Evolutionary conservation across 2,797 vertebrate genomes (phyloP).

Genomic region (Podarcis lilfordi): DNA sequence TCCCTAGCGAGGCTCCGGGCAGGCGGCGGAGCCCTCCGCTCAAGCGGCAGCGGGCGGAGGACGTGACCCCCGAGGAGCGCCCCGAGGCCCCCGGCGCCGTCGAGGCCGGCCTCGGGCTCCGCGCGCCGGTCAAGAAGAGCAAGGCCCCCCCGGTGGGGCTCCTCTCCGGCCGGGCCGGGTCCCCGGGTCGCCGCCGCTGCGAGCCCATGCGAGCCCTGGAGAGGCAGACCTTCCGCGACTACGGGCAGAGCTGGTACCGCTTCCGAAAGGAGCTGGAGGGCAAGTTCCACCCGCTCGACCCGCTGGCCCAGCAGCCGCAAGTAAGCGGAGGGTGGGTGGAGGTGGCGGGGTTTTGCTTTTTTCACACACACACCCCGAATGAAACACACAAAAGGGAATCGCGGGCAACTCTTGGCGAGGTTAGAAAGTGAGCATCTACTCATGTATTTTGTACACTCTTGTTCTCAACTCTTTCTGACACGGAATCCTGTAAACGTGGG

Average conservation of each 20-base stretch:
- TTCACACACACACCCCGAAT: background rate
- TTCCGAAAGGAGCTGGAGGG: conserved; percentile 84
- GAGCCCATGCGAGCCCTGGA: conserved; percentile 44
- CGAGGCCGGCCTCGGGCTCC: conserved; percentile 44
- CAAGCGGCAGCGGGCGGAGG: background rate
- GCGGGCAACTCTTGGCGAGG: background rate
- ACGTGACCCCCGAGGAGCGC: background rate
- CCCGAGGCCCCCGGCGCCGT: conserved; percentile 24
- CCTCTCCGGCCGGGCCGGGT: conserved; percentile 30
- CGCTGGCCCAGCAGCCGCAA: conserved; percentile 87
- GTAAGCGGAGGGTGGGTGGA: conserved; percentile 67
- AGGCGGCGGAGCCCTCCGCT: background rate
- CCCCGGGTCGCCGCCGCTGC: background rate
- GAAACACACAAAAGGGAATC: no score
- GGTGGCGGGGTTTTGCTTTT: background rate
- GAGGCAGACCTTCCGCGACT: conserved; percentile 82
- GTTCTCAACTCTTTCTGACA: background rate
- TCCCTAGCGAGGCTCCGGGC: background rate
- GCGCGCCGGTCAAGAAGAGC: conserved; percentile 69
- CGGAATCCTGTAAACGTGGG: background rate
- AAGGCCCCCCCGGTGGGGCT: conserved; percentile 63
- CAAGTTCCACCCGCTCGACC: conserved; percentile 82
- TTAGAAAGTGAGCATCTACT: background rate
- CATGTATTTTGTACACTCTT: background rate
- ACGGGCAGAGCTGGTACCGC: conserved; percentile 86